Conservation (phyloP, 2,113 vertebrate genomes). For the Motacilla alba region DNA sequence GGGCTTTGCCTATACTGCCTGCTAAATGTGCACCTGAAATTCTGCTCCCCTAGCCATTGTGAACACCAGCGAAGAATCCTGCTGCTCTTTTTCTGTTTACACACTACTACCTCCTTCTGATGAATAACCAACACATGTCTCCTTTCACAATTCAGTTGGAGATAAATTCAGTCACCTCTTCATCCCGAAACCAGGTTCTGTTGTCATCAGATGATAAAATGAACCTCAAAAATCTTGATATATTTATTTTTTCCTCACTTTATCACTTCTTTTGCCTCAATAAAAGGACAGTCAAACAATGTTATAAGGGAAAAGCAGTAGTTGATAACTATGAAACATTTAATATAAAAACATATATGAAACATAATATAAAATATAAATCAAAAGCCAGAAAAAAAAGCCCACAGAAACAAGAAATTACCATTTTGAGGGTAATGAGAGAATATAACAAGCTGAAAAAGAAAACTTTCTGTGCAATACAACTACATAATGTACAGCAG, state of each 20-base stretch:
- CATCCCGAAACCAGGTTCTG: background rate
- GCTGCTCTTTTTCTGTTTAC: background rate
- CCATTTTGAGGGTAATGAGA: background rate
- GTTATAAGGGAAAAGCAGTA: background rate
- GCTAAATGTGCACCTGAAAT: background rate
- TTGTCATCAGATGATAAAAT: background rate
- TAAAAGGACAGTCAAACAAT: background rate
- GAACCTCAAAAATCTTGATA: background rate
- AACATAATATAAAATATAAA: background rate
- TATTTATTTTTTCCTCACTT: background rate
- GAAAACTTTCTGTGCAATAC: background rate
- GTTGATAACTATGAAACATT: background rate
- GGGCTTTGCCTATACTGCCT: background rate
- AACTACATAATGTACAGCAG: background rate
- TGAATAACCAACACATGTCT: background rate
- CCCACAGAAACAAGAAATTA: background rate
- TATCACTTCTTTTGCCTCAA: background rate
- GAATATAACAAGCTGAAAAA: background rate
- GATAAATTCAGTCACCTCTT: background rate
- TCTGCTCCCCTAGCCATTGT: background rate
- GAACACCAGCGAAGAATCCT: background rate
- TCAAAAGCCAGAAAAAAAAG: background rate
- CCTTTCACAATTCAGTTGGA: background rate
- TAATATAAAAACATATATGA: too few relatives aligned
- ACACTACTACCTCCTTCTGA: background rate